These are phyloP conservation scores for Bombus huntii DNA, from an alignment of 1,140 invertebrate species.

Conservation along the genomic window DNA sequence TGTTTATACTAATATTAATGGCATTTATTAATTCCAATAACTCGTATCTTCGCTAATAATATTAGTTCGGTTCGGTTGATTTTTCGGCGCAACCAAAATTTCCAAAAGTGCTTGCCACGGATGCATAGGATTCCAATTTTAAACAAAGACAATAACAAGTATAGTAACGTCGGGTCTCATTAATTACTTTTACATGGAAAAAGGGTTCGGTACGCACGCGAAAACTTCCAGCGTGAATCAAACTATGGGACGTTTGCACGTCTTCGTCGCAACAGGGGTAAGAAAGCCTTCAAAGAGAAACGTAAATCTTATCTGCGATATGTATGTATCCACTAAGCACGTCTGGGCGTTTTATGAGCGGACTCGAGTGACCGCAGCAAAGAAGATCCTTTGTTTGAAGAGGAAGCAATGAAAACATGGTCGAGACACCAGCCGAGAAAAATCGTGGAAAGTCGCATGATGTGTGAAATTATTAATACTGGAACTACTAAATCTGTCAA, in stretches of 20 bases:
- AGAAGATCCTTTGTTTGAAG: background rate
- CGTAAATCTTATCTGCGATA: slow-evolving; percentile 35
- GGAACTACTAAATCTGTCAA: background rate
- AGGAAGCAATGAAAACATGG: background rate
- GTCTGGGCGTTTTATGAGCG: slow-evolving; percentile 24
- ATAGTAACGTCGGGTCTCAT: background rate
- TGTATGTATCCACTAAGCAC: slow-evolving; percentile 31
- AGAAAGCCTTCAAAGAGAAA: slow-evolving; percentile 35
- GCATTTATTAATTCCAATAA: too few relatives aligned
- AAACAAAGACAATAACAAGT: background rate
- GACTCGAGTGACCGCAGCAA: background rate
- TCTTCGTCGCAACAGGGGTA: background rate
- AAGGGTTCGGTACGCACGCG: background rate
- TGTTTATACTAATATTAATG: too few relatives aligned
- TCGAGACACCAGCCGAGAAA: background rate
- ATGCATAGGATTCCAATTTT: background rate
- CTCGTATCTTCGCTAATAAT: too few relatives aligned
- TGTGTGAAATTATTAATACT: background rate
- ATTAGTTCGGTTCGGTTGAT: background rate
- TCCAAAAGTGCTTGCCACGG: too few relatives aligned
- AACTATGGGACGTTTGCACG: background rate
- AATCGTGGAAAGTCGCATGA: background rate
- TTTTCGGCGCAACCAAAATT: too few relatives aligned
- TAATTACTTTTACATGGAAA: background rate
- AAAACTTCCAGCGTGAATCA: slow-evolving; percentile 19